Evolutionary conservation across 2,797 vertebrate species (phyloP).

Genomic region (Glyptemys insculpta): DNA sequence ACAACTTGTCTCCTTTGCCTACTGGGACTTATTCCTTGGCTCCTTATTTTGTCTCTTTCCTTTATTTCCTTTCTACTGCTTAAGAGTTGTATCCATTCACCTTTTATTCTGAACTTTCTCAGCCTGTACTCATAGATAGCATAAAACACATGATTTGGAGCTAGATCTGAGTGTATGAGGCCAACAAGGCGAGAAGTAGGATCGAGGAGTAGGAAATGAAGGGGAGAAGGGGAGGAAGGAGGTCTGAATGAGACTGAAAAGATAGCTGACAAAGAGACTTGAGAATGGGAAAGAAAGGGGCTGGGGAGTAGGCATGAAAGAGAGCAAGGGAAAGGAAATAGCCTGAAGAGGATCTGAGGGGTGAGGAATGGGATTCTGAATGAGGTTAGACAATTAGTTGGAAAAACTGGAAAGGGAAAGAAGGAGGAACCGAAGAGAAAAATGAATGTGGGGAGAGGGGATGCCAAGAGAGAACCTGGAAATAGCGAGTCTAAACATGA

Average conservation of each 20-base stretch:
- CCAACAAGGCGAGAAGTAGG: neutral
- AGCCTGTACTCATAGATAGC: neutral
- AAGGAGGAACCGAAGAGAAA: neutral
- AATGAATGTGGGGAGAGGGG: neutral
- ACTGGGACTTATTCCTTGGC: neutral
- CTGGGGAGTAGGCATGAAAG: neutral
- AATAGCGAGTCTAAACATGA: neutral
- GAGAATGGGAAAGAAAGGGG: rapidly evolving
- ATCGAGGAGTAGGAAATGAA: neutral
- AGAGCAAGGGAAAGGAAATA: neutral
- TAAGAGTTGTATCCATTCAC: neutral
- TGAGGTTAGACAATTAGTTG: rapidly evolving
- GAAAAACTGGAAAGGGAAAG: neutral
- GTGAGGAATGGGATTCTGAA: neutral
- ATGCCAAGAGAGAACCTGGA: neutral
- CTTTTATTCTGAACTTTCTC: neutral
- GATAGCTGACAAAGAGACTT: neutral
- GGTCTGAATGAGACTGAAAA: neutral
- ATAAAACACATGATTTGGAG: neutral
- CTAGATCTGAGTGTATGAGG: neutral
- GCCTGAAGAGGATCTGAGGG: neutral
- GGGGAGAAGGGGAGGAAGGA: no score
- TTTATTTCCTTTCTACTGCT: neutral
- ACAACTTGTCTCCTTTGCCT: neutral
- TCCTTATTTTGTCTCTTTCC: neutral